phyloP scores from a whole-genome alignment of 2,888 invertebrate genomes.

The Rhyacophila evoluta region DNA sequence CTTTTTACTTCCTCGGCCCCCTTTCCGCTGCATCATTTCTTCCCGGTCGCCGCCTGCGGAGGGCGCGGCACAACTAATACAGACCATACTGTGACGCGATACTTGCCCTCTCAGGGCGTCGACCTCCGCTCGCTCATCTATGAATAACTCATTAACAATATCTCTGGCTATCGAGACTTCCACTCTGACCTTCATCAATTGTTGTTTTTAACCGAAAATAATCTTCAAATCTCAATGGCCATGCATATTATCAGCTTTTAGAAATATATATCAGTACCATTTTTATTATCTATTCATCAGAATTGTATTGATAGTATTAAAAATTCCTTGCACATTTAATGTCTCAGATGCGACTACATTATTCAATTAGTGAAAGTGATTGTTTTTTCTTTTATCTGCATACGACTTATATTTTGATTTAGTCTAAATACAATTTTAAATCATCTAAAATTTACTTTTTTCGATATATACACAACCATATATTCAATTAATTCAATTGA shows the following conservation, averaged over 20 bases:
- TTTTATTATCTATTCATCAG: too few species aligned
- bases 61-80: neutral
- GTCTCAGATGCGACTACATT: too few species aligned
- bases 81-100: neutral
- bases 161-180: neutral
- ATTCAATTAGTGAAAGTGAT: too few species aligned
- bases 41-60: neutral
- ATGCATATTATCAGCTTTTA: neutral
- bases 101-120: neutral
- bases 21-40: constrained; percentile 22
- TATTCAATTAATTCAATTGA: too few species aligned
- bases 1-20: neutral
- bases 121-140: constrained; percentile 3
- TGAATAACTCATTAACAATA: constrained; percentile 22
- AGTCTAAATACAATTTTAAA: too few species aligned
- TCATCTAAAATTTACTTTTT: too few species aligned
- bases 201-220: neutral
- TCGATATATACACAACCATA: too few species aligned
- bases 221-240: neutral
- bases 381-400: too few species aligned
- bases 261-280: too few species aligned
- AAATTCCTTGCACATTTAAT: too few species aligned
- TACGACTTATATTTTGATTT: too few species aligned
- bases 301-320: too few species aligned
- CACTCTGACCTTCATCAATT: neutral